phyloP scores from a whole-genome alignment of 2,797 vertebrate species.

The Phataginus tricuspis region DNA sequence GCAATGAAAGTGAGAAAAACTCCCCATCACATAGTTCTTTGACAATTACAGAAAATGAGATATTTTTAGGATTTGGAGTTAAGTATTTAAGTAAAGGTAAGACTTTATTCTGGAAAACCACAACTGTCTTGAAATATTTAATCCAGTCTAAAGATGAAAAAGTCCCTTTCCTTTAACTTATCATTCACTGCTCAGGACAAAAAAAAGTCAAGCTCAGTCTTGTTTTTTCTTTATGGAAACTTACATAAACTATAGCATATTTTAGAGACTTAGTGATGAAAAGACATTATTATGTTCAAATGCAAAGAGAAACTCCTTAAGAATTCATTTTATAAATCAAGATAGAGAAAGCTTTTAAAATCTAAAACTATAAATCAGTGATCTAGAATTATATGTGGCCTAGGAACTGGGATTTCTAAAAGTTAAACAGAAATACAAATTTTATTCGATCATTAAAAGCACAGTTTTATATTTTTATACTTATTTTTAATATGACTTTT shows the following conservation, averaged over 20 bases:
- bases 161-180: neutral
- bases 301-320: neutral
- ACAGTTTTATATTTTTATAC: neutral
- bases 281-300: neutral
- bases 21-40: neutral
- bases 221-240: neutral
- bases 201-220: neutral
- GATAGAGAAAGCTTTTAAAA: neutral
- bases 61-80: neutral
- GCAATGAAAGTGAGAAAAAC: neutral
- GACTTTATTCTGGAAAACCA: neutral
- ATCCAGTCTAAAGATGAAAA: neutral
- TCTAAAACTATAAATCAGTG: neutral
- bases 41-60: neutral
- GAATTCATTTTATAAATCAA: constrained; percentile 14
- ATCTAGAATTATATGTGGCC: neutral
- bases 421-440: neutral
- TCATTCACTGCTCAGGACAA: neutral
- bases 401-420: neutral
- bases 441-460: neutral
- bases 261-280: neutral
- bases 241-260: neutral
- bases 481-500: neutral
- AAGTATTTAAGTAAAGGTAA: neutral
- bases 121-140: neutral